phyloP scores from a whole-genome alignment of 2,797 vertebrate species.

The Corythornis leucogaster region DNA sequence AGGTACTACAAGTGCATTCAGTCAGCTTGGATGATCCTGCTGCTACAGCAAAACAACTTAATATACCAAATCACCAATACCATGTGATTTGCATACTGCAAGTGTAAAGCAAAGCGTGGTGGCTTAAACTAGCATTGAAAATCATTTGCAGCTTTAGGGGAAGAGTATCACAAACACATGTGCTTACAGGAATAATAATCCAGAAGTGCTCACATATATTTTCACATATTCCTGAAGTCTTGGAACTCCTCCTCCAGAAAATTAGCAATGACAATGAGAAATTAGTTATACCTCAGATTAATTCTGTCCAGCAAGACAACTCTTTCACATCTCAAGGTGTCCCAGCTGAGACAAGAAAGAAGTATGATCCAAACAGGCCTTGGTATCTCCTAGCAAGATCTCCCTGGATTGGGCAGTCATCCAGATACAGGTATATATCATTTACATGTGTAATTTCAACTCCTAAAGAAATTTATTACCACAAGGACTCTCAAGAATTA shows the following conservation, averaged over 20 bases:
- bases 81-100: not conserved
- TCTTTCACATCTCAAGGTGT: not conserved
- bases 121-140: not conserved
- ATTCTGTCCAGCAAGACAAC: not conserved
- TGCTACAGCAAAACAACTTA: not conserved
- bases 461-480: not conserved
- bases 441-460: not conserved
- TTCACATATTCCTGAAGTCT: not conserved
- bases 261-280: not conserved
- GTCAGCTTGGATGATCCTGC: not conserved
- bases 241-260: not conserved
- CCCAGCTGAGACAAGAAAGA: not conserved
- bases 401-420: not conserved
- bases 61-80: not conserved
- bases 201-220: not conserved
- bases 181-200: not conserved
- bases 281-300: not conserved
- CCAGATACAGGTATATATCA: not conserved
- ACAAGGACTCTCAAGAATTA: not conserved
- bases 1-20: not conserved
- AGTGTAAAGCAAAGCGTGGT: not conserved
- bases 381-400: not conserved
- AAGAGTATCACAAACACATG: accelerated
- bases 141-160: not conserved
- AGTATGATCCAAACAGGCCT: not conserved